Evolutionary conservation across 1,140 invertebrate genomes (phyloP), one percentile per base, ranked within the genome.

Genomic region (Lasioglossum baleicum): DNA sequence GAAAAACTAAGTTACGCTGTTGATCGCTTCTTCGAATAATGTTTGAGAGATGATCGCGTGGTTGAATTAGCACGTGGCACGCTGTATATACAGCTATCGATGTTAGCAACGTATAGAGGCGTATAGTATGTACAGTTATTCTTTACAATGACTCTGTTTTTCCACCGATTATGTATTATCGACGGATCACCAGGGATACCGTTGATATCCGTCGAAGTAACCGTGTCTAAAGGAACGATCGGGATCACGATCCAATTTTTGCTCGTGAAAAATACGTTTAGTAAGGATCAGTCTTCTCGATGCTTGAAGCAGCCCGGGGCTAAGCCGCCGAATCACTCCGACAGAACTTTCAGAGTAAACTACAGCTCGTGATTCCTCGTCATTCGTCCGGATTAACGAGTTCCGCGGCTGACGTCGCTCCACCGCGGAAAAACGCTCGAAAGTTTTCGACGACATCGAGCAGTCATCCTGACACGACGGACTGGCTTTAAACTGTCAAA

Each of bases 201-300:
- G 0, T 7, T 7, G 44, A 11, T 48, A 6, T 13, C 26, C 20
- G 26, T 2, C 20, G 26, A 17, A 67, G 11, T 13, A 44, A 15
- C 51, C 42, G 26, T 68, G 56, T 35, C 10, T 58, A 58, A 58
- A n/a, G 3, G 15, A 20, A 65, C 35, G 63, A 65, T 65, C 17
- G 63, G 40, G 63, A 42, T 65, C 42, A 26, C 11, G 42, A 48
- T 67, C 15, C 42, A 7, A 26, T 56, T 53, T 70, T 3, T 48
- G 17, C 7, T 22, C 7, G 40, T 20, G n/a, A 53, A 42, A 75
- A 75, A 4, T 75, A 2, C 40, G 35, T 22, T 56, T 67, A 22
- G 26, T 35, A 58, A 75, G 48, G 64, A 58, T 75, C 73, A 75
- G 73, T 75, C 73, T 75, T 75, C 35, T 67, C 7, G 31, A 42